Conservation (phyloP, 2,888 invertebrate genomes). For the Leptinotarsa tumamoca region DNA sequence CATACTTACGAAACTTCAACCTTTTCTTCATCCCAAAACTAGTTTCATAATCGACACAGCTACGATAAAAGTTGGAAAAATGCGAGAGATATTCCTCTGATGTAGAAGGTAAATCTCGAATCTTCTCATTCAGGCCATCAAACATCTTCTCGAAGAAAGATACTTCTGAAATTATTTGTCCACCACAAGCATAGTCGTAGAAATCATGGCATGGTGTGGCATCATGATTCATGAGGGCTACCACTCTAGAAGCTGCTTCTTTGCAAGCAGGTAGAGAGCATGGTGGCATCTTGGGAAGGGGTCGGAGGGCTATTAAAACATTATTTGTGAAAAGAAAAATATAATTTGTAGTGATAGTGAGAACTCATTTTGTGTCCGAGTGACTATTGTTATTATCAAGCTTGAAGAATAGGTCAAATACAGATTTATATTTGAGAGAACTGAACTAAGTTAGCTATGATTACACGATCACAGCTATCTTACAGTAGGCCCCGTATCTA, state of each 20-base stretch:
- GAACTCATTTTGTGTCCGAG: too few relatives aligned
- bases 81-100: slow-evolving; percentile 4
- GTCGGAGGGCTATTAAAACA: background rate
- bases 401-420: too few relatives aligned
- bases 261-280: slow-evolving; percentile 33
- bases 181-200: slow-evolving; percentile 31
- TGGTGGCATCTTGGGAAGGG: background rate
- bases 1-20: slow-evolving; percentile 26
- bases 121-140: slow-evolving; percentile 9
- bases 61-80: slow-evolving; percentile 33
- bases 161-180: background rate
- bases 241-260: slow-evolving; percentile 24
- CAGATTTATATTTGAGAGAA: too few relatives aligned
- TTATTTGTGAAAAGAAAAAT: background rate
- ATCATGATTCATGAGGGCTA: slow-evolving; percentile 34
- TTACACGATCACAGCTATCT: too few relatives aligned
- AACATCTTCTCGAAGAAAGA: slow-evolving; percentile 25
- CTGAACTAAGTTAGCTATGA: too few relatives aligned
- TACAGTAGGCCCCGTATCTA: too few relatives aligned
- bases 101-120: background rate
- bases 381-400: too few relatives aligned
- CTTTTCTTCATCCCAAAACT: slow-evolving; percentile 21
- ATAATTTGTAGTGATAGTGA: too few relatives aligned
- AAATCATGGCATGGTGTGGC: slow-evolving; percentile 28
- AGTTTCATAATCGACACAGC: slow-evolving; percentile 21